Conservation (phyloP, 2,797 vertebrate species). For the Leptoclinus maculatus region DNA sequence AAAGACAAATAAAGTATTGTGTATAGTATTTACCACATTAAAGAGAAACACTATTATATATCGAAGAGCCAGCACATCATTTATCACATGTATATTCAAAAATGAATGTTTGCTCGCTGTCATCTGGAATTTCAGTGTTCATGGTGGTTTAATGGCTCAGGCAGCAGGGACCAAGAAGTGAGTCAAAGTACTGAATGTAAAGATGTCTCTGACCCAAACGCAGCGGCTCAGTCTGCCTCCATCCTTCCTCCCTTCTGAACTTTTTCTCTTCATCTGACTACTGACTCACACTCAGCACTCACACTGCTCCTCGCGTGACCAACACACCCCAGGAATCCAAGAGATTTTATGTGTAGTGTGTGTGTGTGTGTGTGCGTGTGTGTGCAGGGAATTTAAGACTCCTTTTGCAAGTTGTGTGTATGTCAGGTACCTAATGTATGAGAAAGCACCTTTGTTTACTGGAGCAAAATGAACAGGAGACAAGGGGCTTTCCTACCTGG, state of each 20-base stretch:
- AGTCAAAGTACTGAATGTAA: constrained; percentile 62
- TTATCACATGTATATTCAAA: background rate
- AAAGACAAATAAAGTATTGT: background rate
- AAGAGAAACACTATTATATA: background rate
- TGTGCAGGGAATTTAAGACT: constrained; percentile 41
- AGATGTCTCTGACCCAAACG: constrained; percentile 50
- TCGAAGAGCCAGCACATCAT: background rate
- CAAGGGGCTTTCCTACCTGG: constrained; percentile 56
- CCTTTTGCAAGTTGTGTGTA: constrained; percentile 38
- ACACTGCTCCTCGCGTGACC: constrained; percentile 58
- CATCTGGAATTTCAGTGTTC: constrained; percentile 52
- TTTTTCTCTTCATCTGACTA: constrained; percentile 32
- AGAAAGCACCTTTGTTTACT: constrained; percentile 70
- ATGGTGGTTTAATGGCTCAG: constrained; percentile 44
- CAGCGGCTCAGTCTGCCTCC: constrained; percentile 36
- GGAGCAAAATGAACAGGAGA: constrained; percentile 65
- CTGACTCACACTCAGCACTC: constrained; percentile 52
- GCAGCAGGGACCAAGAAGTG: constrained; percentile 27
- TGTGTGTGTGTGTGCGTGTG: background rate
- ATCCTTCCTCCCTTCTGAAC: constrained; percentile 36
- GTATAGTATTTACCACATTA: constrained; percentile 1
- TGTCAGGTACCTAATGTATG: constrained; percentile 73
- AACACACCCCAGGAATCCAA: constrained; percentile 59
- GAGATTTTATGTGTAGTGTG: constrained; percentile 32
- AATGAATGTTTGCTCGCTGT: constrained; percentile 27